Conservation (phyloP, 1,140 invertebrate species). For the Parasteatoda tepidariorum region DNA sequence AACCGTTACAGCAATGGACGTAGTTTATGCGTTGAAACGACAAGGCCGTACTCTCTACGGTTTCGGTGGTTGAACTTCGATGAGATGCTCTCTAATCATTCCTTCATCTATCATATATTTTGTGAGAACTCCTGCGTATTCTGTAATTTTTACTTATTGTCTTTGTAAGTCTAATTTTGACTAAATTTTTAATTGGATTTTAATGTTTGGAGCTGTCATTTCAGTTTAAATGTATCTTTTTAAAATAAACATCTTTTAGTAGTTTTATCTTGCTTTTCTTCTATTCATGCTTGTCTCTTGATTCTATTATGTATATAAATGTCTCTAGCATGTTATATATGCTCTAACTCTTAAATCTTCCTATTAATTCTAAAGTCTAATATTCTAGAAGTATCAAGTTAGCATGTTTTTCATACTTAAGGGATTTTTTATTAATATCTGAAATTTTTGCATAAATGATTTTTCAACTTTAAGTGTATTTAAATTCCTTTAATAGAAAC, state of each 20-base stretch:
- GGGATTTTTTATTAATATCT: too few species aligned
- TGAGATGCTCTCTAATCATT: background rate
- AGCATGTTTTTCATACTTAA: too few species aligned
- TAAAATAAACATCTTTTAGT: background rate
- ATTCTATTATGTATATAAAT: too few species aligned
- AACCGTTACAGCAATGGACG: conserved; percentile 87
- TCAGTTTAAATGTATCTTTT: background rate
- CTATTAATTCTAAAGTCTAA: too few species aligned
- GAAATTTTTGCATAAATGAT: too few species aligned
- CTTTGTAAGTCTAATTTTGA: background rate
- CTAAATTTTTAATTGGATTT: background rate
- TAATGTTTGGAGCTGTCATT: background rate
- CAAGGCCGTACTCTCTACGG: conserved; percentile 79
- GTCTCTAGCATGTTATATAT: too few species aligned
- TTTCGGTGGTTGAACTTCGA: conserved; percentile 68
- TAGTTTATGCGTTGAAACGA: conserved; percentile 85
- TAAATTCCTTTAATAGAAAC: too few species aligned
- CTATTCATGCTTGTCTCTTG: too few species aligned
- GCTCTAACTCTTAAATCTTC: too few species aligned
- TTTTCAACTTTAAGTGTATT: too few species aligned
- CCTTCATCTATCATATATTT: background rate
- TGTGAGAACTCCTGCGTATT: background rate
- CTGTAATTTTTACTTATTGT: background rate
- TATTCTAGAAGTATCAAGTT: too few species aligned
- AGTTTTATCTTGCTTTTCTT: background rate